Base-by-base conservation (phyloP, 35 echinoderm and acorn worm species). In the Anneissia japonica region DNA sequence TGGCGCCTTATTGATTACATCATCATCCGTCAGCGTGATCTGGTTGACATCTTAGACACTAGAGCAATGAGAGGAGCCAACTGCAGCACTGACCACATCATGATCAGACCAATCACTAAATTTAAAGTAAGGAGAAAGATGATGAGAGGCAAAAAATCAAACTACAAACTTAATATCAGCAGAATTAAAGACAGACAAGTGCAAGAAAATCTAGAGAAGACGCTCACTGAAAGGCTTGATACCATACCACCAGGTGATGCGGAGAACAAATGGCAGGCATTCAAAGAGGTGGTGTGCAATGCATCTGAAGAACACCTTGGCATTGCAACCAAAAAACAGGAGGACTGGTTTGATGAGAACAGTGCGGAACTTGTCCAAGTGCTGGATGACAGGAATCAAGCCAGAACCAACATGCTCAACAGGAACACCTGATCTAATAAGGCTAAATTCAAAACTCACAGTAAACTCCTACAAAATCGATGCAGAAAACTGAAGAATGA, bases 1-100 rank as follows among this genome's bases (percentile, higher is more conserved):
- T 80, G 51, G 46, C 73, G 85, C 73, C 81, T 93, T 17, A 86
- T 93, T 31, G 91, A 93, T 74, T 93, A 80, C 82, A 75, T 93
- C 37, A 29, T 93, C 11, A 93, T 76, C 5, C 80, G 81, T 19
- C 83, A 80, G 39, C 30, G 23, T 21, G 79, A 88, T 37, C 5
- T 92, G 21, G 26, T 26, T 1, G 75, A 93, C 34, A 43, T 93
- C 30, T 79, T 80, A 32, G 76, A 30, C 30, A 79, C 91, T 32
- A 76, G 72, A 33, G 86, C 86, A 82, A 79, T 93, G 74, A 0
- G 91, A 0, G 86, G 86, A 80, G 80, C 86, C 31, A 77, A 89
- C 13, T 89, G 79, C 36, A 39, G n/a, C 30, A 92, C 86, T 12
- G 78, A 92, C 36, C 90, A 92, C 56, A 43, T 72, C 31, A 33